phyloP scores from a whole-genome alignment of 1,140 invertebrate species.

The Eupristina koningsbergeri region DNA sequence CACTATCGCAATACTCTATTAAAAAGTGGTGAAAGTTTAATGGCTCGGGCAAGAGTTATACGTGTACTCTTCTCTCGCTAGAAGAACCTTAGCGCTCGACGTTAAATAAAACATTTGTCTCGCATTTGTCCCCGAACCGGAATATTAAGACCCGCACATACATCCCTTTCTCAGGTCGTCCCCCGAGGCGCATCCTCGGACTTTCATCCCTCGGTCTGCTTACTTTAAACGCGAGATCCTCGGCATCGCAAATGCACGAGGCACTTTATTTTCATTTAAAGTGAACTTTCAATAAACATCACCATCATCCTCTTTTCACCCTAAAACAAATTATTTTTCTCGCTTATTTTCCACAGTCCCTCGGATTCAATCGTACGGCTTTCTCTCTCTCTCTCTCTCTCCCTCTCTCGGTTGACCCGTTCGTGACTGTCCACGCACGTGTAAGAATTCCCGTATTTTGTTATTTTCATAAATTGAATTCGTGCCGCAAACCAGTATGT shows the following conservation, averaged over 20 bases:
- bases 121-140: conserved; percentile 40
- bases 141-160: conserved; percentile 40
- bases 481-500: neutral
- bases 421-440: too few relatives aligned
- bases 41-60: conserved; percentile 34
- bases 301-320: neutral
- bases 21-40: conserved; percentile 50
- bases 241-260: conserved; percentile 7
- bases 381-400: neutral
- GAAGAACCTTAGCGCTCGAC: neutral
- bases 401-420: too few relatives aligned
- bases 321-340: neutral
- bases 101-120: conserved; percentile 51
- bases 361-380: neutral
- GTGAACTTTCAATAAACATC: conserved; percentile 39
- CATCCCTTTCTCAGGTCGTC: neutral
- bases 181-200: conserved; percentile 29
- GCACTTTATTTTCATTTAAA: conserved; percentile 41
- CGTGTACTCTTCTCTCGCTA: neutral
- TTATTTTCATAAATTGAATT: too few relatives aligned
- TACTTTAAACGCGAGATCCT: neutral
- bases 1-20: conserved; percentile 18
- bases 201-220: conserved; percentile 22
- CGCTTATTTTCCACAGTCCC: too few relatives aligned
- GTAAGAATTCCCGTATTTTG: neutral